Base-by-base conservation (phyloP, 2,888 invertebrate species). In the Ormyrus nitidulus region DNA sequence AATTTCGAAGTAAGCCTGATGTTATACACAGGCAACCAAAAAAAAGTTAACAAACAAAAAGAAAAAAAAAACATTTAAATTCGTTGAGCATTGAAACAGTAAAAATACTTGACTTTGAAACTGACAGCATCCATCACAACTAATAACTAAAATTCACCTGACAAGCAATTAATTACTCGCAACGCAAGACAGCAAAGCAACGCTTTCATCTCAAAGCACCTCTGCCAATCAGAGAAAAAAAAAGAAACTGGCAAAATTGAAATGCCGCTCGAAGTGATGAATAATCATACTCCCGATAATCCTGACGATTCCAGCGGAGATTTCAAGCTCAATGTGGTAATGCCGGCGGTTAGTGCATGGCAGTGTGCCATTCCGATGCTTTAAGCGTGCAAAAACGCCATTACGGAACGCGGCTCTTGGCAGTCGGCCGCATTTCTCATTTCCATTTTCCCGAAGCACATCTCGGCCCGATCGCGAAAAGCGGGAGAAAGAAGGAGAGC, bases 311-410 rank as follows among this genome's bases (percentile, higher is more conserved):
- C 53, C 56, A 44, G 56, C 53, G n/a, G 58, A 76, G 71, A 80
- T 80, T 80, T 80, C 48, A 68, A 76, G 72, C 76, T 66, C 61
- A 46, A 80, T 80, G 80, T 68, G 72, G 76, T 80, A 80, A 80
- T 76, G 46, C 62, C 49, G 68, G 72, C 19, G 72, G 72, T 77
- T 77, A 76, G 58, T n/a, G 58, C 77, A 11, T 80, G 80, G 80
- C 80, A 80, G 10, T 5, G 49, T 80, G 80, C 80, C 80, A 80
- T 61, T 66, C 62, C 68, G 68, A 73, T 73, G 77, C 68, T 77
- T 80, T 73, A 77, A 80, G 69, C 72, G 77, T 13, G 77, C 72
- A 80, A 77, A 80, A 80, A 77, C 77, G 71, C 77, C 73, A 80
- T 80, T 80, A 77, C 62, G 44, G 5, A 13, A 13, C 44, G 49